Conservation (phyloP, 2,888 invertebrate species). For the Leptopilina drosophilae region DNA sequence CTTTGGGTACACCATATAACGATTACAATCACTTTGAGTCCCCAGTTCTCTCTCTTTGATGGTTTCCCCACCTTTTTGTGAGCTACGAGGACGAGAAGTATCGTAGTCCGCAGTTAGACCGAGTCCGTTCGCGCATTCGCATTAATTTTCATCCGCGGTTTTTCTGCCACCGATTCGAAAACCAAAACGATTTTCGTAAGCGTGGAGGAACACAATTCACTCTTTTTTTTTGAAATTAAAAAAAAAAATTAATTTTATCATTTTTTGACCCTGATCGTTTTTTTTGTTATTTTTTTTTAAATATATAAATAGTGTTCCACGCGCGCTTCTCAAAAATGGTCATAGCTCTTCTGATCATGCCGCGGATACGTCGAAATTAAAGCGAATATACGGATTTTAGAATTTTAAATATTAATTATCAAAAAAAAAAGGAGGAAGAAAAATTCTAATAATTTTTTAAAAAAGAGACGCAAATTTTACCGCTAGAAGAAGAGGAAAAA, state of each 20-base stretch:
- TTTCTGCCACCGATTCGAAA: slow-evolving; percentile 52
- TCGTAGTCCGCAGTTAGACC: slow-evolving; percentile 74
- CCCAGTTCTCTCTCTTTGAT: slow-evolving; percentile 49
- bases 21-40: slow-evolving; percentile 56
- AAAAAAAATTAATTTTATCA: slow-evolving; percentile 28
- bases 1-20: slow-evolving; percentile 48
- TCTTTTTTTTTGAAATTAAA: background rate
- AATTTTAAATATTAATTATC: no score
- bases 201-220: slow-evolving; percentile 42
- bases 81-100: slow-evolving; percentile 66
- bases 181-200: slow-evolving; percentile 43
- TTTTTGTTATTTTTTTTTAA: background rate
- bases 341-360: slow-evolving; percentile 16
- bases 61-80: slow-evolving; percentile 58
- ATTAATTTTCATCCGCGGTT: slow-evolving; percentile 66
- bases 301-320: background rate
- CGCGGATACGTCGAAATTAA: slow-evolving; percentile 33
- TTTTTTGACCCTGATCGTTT: background rate
- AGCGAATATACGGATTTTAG: slow-evolving; percentile 24
- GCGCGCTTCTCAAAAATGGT: slow-evolving; percentile 29
- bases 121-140: slow-evolving; percentile 76
- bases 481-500: slow-evolving; percentile 11
- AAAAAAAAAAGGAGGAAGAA: no score
- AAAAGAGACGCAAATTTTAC: background rate
- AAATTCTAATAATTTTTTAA: background rate